Evolutionary conservation across 2,797 vertebrate genomes (phyloP), one percentile per base, ranked within the genome.

Genomic region (Gephyroberyx darwinii): DNA sequence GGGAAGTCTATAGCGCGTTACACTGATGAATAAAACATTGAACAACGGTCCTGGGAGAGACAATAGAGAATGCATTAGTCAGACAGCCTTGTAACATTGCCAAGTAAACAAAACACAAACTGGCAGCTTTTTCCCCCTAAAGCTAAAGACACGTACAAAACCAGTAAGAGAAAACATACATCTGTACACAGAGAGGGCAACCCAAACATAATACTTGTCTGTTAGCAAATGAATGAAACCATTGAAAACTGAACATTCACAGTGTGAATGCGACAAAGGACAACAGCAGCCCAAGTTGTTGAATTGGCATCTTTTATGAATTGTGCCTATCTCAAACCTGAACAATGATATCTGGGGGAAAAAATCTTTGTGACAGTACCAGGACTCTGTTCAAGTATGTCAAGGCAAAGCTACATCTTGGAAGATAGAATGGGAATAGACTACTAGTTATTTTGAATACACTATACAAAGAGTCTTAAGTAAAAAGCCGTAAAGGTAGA

Each of bases 21-120:
- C 82, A 78, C 50, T 74, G 51, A 88, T 92, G 86, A 90, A 88
- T 91, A 88, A 85, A 90, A 91, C 90, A 92, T 89, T 77, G 72
- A 88, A 85, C 84, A 69, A 86, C 86, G 70, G 83, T 89, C 88
- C 83, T 87, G 81, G 37, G 84, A 91, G 89, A 93, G 82, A 89
- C 84, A 69, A 86, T 88, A 85, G 78, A 84, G 86, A 90, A 86
- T 83, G 88, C 87, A 88, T 92, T 90, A 89, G 88, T 91, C 90
- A 88, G 85, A 87, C 89, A 79, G 75, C 54, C 10, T 65, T 79
- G 80, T 89, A 85, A 88, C 83, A 78, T 85, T 92, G 91, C 89
- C 89, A 90, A 92, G 84, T 89, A 90, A 90, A 93, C 86, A 92
- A 89, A 90, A 88, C 82, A 80, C 74, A 86, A 86, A 91, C 88